A percentile compares a stretch with the other conserved stretches of the same genome.
phyloP scores from a whole-genome alignment of 2,888 invertebrate species.

The Aporophyla lueneburgensis region DNA sequence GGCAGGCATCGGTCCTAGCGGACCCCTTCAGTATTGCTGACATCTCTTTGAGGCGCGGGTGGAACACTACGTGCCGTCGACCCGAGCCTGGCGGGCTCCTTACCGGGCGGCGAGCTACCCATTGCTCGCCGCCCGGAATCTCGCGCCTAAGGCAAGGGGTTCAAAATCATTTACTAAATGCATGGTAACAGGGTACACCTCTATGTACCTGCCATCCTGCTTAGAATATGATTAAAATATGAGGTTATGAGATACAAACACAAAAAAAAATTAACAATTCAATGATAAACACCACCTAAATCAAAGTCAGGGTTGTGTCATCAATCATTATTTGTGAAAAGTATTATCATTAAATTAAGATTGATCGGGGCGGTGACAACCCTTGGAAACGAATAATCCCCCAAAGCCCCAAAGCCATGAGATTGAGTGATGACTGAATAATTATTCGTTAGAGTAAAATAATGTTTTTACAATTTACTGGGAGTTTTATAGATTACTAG shows the following conservation, averaged over 20 bases:
- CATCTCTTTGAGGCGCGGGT: no score
- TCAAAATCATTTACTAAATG: no score
- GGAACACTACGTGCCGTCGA: no score
- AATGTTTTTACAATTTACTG: background rate
- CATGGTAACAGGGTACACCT: no score
- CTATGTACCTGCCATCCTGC: no score
- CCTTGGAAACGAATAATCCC: slow-evolving; percentile 13
- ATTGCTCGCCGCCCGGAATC: no score
- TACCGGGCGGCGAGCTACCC: no score
- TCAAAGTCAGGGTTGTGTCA: slow-evolving; percentile 7
- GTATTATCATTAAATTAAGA: slow-evolving; percentile 27
- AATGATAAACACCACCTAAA: slow-evolving; percentile 13
- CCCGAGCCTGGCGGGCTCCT: no score
- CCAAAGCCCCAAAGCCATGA: background rate
- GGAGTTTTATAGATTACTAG: background rate
- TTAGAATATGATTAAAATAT: no score
- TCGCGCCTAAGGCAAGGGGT: no score
- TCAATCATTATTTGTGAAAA: slow-evolving; percentile 27
- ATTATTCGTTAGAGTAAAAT: background rate
- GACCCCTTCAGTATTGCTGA: no score
- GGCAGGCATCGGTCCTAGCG: no score
- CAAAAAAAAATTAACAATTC: background rate
- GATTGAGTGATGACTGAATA: slow-evolving; percentile 22
- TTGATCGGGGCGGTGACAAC: slow-evolving; percentile 30
- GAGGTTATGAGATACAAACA: background rate